Percentiles rank a stretch among this genome's conserved stretches.
Evolutionary conservation across 2,113 vertebrate species (phyloP).

Genomic region (Eretmochelys imbricata): DNA sequence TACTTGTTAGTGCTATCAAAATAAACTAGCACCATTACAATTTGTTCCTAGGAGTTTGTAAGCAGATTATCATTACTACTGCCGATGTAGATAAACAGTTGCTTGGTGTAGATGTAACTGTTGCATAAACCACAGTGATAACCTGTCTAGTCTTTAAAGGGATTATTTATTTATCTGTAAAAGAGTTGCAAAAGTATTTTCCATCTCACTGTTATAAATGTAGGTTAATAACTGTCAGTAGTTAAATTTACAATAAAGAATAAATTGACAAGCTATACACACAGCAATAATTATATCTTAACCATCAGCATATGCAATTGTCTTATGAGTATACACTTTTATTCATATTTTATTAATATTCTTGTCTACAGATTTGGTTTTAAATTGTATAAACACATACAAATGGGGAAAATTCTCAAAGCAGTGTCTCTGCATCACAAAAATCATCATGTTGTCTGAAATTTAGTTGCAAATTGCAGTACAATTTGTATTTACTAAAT

Average conservation of each 20-base stretch:
- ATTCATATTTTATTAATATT: background rate
- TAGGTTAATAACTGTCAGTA: background rate
- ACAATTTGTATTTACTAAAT: background rate
- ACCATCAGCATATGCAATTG: background rate
- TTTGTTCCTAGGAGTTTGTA: background rate
- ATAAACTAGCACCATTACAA: background rate
- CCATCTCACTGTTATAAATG: background rate
- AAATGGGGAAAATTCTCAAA: background rate
- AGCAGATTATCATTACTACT: background rate
- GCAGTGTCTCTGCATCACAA: background rate
- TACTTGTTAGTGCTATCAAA: background rate
- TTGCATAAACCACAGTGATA: background rate
- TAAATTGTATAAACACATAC: background rate
- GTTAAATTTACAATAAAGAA: background rate
- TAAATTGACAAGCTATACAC: background rate
- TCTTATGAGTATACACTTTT: background rate
- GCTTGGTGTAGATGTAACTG: background rate
- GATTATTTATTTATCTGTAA: background rate
- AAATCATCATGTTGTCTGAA: background rate
- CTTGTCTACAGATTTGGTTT: background rate
- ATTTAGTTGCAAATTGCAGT: background rate
- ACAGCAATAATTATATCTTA: background rate
- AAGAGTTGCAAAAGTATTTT: background rate
- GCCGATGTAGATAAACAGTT: background rate
- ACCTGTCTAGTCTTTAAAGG: background rate